Percentiles rank a stretch among this genome's conserved stretches.
Evolutionary conservation across 2,797 vertebrate genomes (phyloP).

Genomic region (Echeneis naucrates): DNA sequence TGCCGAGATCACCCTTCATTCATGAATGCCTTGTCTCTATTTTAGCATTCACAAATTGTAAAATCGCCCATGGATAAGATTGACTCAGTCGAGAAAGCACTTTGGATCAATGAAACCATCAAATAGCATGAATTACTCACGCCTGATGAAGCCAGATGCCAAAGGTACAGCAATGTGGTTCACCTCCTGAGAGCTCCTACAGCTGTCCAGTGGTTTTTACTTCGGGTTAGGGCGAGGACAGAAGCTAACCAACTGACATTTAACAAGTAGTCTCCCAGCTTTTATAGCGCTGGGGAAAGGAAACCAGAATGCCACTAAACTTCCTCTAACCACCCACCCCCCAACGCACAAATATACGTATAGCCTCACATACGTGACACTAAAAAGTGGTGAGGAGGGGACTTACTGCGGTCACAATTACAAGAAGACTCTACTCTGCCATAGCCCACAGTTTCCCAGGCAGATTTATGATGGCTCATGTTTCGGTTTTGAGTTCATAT

Average conservation of each 20-base stretch:
- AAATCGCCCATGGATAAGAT: conserved; percentile 17
- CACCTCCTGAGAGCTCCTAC: conserved; percentile 64
- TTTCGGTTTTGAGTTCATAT: conserved; percentile 32
- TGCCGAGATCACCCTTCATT: conserved; percentile 32
- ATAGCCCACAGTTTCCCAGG: conserved; percentile 42
- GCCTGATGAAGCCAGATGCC: conserved; percentile 47
- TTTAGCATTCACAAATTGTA: conserved; percentile 38
- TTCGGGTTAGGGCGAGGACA: conserved; percentile 69
- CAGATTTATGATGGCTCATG: conserved; percentile 44
- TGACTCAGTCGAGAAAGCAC: conserved; percentile 51
- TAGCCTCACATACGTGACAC: conserved; percentile 36
- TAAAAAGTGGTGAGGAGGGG: conserved; percentile 59
- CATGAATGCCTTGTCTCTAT: conserved; percentile 15
- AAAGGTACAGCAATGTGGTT: conserved; percentile 53
- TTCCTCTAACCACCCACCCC: conserved; percentile 54
- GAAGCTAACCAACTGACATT: conserved; percentile 67
- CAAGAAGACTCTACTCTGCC: conserved; percentile 47
- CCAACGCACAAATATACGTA: conserved; percentile 34
- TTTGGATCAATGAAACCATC: conserved; percentile 65
- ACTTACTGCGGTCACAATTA: conserved; percentile 55
- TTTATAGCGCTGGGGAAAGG: conserved; percentile 68
- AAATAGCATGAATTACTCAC: conserved; percentile 41
- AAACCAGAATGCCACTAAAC: conserved; percentile 68
- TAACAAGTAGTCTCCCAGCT: conserved; percentile 67
- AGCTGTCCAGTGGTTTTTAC: conserved; percentile 71